phyloP scores from a whole-genome alignment of 2,888 invertebrate species.

The Linnaemya tessellans region DNA sequence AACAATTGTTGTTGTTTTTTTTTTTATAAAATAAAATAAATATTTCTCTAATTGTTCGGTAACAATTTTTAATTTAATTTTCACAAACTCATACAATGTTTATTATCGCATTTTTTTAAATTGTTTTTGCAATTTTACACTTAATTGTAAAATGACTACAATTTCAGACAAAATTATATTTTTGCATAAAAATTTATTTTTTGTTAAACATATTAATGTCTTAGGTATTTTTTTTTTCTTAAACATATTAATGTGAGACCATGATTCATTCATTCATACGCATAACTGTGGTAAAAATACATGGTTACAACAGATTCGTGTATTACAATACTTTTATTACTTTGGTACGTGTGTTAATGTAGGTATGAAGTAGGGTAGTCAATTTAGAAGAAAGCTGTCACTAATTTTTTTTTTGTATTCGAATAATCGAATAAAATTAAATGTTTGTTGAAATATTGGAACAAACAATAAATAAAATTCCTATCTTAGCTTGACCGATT shows the following conservation, averaged over 20 bases:
- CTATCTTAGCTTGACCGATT: too few relatives aligned
- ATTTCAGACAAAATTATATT: slow-evolving; percentile 31
- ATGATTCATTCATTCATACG: slow-evolving; percentile 53
- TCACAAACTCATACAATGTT: slow-evolving; percentile 1
- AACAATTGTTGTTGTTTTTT: slow-evolving; percentile 7
- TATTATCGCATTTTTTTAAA: slow-evolving; percentile 6
- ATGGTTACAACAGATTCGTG: too few relatives aligned
- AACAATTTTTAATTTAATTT: slow-evolving; percentile 22
- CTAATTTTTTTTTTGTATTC: too few relatives aligned
- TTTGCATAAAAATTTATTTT: slow-evolving; percentile 18
- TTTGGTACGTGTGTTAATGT: neutral
- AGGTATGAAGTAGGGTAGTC: neutral
- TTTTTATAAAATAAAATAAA: slow-evolving; percentile 21
- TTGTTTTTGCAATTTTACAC: slow-evolving; percentile 26
- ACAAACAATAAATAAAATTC: too few relatives aligned
- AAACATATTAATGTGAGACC: slow-evolving; percentile 5
- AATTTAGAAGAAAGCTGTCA: too few relatives aligned
- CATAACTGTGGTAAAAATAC: slow-evolving; percentile 38
- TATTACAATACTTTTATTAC: too few relatives aligned
- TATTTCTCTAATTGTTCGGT: slow-evolving; percentile 11
- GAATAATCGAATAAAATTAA: too few relatives aligned
- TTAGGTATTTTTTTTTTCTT: slow-evolving; percentile 5
- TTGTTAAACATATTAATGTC: slow-evolving; percentile 4
- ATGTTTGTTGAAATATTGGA: too few relatives aligned
- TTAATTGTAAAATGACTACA: slow-evolving; percentile 15